These are phyloP conservation scores for Meleagris gallopavo DNA, from an alignment of 2,113 vertebrate species.

Conservation along the genomic window DNA sequence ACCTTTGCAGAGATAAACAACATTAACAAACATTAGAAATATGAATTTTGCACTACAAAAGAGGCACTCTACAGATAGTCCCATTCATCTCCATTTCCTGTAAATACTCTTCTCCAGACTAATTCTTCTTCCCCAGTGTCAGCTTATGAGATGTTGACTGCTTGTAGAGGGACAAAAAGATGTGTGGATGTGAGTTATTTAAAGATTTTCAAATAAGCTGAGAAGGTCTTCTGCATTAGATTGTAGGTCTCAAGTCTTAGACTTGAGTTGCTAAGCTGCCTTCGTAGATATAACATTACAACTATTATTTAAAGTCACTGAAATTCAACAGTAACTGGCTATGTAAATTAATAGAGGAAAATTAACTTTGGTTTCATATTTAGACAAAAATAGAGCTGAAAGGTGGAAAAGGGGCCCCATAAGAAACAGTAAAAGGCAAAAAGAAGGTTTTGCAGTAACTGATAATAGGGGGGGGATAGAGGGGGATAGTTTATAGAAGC, in stretches of 20 bases:
- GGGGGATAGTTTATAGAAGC: no score
- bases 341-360: neutral
- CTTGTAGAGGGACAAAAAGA: neutral
- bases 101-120: neutral
- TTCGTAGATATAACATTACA: neutral
- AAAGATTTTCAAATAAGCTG: neutral
- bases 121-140: fast-evolving
- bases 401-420: no score
- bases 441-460: no score
- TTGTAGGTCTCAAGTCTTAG: neutral
- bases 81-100: neutral
- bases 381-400: neutral
- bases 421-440: no score
- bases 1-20: neutral
- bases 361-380: neutral
- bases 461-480: no score
- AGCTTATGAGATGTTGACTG: neutral
- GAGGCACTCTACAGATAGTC: neutral
- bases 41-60: neutral
- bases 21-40: neutral
- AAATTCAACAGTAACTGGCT: neutral
- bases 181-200: neutral
- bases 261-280: neutral
- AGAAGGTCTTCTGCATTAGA: neutral
- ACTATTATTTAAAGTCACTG: neutral